Percentiles rank a stretch among this genome's conserved stretches.
phyloP scores from a whole-genome alignment of 2,797 vertebrate species.

The Yasuhikotakia modesta region DNA sequence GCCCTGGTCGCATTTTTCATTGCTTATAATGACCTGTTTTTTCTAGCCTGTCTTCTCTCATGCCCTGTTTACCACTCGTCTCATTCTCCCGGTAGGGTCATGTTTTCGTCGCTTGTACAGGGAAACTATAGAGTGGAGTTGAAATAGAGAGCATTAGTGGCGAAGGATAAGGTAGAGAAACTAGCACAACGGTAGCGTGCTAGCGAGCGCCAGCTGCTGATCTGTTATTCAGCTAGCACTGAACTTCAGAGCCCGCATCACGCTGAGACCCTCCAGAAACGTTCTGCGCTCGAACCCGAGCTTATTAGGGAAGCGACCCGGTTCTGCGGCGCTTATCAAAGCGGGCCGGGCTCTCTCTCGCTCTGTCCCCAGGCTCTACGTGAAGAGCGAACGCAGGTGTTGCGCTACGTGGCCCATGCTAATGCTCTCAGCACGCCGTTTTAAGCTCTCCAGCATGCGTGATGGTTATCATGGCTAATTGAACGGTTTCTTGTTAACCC shows the following conservation, averaged over 20 bases:
- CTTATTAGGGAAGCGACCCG: constrained; percentile 44
- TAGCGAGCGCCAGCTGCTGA: constrained; percentile 52
- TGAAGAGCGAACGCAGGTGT: constrained; percentile 15
- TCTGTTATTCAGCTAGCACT: constrained; percentile 55
- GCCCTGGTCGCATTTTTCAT: not conserved
- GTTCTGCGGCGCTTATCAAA: constrained; percentile 53
- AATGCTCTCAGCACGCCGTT: constrained; percentile 29
- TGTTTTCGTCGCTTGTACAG: not conserved
- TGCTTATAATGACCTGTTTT: not conserved
- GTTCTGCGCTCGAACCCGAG: constrained; percentile 43
- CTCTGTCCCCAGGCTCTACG: constrained; percentile 32
- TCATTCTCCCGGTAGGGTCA: not conserved
- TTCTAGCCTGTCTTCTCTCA: not conserved
- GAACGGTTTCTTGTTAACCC: constrained; percentile 18
- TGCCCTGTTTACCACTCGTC: not conserved
- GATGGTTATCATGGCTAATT: constrained; percentile 19
- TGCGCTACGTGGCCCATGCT: constrained; percentile 18
- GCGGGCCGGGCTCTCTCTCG: constrained; percentile 26
- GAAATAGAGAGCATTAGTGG: constrained; percentile 6
- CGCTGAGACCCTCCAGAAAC: constrained; percentile 60
- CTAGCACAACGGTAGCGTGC: constrained; percentile 61
- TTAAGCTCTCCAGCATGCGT: constrained; percentile 9
- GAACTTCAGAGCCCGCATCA: constrained; percentile 50
- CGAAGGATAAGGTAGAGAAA: constrained; percentile 11
- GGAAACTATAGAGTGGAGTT: constrained; percentile 8